Conservation (phyloP, 2,113 vertebrate species). For the Himantopus leucocephalus region DNA sequence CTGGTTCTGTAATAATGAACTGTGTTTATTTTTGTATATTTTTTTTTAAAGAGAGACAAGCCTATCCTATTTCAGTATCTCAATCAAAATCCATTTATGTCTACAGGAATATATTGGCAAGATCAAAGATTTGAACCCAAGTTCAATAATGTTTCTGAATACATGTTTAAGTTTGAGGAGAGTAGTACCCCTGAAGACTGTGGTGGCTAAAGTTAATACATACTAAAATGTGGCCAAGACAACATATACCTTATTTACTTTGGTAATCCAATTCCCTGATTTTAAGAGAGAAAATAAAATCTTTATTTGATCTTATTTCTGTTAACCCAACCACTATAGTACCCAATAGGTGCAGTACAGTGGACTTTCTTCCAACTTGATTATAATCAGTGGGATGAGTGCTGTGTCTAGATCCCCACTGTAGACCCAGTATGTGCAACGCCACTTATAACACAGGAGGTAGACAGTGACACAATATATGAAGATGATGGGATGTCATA, state of each 20-base stretch:
- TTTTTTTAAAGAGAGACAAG: background rate
- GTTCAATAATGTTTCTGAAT: background rate
- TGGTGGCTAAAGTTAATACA: background rate
- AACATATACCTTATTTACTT: background rate
- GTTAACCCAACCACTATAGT: background rate
- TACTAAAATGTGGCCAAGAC: background rate
- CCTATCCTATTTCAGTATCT: background rate
- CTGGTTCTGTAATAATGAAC: background rate
- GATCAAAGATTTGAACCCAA: background rate
- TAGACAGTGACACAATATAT: fast-evolving
- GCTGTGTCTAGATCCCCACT: background rate
- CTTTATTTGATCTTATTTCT: background rate
- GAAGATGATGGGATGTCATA: background rate
- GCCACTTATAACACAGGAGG: background rate
- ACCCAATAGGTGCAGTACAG: background rate
- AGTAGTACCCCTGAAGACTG: background rate
- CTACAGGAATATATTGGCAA: background rate
- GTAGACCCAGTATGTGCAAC: background rate
- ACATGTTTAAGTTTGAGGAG: background rate
- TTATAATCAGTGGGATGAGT: background rate
- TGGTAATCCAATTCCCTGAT: background rate
- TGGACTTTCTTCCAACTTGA: background rate
- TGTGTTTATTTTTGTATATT: background rate
- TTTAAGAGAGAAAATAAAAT: background rate
- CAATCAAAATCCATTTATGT: background rate